A percentile compares a stretch with the other conserved stretches of the same genome.
These are phyloP conservation scores for Troides helena DNA, from an alignment of 2,888 invertebrate genomes.

Conservation along the genomic window DNA sequence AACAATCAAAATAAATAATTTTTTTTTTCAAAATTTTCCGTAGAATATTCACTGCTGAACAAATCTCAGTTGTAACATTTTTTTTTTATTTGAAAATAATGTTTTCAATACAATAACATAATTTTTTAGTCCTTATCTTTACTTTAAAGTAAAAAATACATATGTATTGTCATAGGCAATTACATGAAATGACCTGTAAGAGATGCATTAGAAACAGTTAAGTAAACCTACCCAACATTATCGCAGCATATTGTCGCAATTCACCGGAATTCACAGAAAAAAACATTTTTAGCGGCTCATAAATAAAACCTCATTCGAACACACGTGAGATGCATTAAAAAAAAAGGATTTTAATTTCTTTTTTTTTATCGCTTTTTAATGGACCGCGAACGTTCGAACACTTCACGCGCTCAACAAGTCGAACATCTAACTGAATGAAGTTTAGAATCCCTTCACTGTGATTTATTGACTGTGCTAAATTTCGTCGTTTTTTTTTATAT, in stretches of 20 bases:
- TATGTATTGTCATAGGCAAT: no score
- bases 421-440: background rate
- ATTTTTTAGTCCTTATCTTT: no score
- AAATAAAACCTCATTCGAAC: background rate
- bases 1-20: no score
- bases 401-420: background rate
- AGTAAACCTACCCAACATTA: slow-evolving; percentile 5
- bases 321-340: background rate
- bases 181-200: background rate
- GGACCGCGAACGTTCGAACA: background rate
- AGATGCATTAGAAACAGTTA: background rate
- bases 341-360: background rate
- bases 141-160: no score
- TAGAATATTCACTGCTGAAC: no score
- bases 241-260: slow-evolving; percentile 9
- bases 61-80: no score
- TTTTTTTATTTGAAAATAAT: no score
- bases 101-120: no score
- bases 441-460: slow-evolving; percentile 5
- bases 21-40: no score
- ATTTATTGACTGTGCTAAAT: slow-evolving; percentile 1
- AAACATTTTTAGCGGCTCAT: background rate
- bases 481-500: background rate
- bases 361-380: background rate
- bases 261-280: background rate